Evolutionary conservation across 2,797 vertebrate genomes (phyloP), one percentile per base, ranked within the genome.

Genomic region (Eulemur rubriventer): DNA sequence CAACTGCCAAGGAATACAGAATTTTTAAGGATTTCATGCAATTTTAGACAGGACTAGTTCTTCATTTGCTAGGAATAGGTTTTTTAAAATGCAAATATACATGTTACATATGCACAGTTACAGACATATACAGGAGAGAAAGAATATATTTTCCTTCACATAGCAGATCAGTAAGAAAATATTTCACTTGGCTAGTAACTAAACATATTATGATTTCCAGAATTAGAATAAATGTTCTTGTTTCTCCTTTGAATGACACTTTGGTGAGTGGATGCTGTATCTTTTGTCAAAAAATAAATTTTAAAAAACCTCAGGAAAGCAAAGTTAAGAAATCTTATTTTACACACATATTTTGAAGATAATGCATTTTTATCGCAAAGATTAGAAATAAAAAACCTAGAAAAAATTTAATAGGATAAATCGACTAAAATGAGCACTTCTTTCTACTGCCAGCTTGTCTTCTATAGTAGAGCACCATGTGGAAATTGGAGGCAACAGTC

Each of bases 261-360:
- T 91, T 35, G 72, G 50, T 6, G 7, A 95, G 13, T 89, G 75
- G 26, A 67, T 72, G 69, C 57, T 94, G 7, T 65, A 90, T 41
- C 13, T 7, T 82, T 81, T 82, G 73, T 61, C 57, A 92, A 96
- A 84, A 94, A 72, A 38, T 70, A 85, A 93, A 81, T 72, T 76
- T 0, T 26, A 26, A 43, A 81, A 87, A 63, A 13, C 10, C 67
- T 55, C 91, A 85, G 59, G 57, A 87, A 95, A 84, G 50, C 57
- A 50, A 93, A 93, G n/a, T 92, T 92, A 84, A 80, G 70, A 91
- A 96, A 88, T 63, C 61, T 90, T 84, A 86, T 90, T 96, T 89
- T 80, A 76, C 8, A 80, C 16, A 94, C 59, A 65, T 35, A 80
- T 67, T 65, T 50, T 92, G n/a, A 59, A 73, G 69, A 81, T 69